These are phyloP conservation scores for Ctenosaura bakeri DNA, from an alignment of 2,797 vertebrate species.

Conservation along the genomic window DNA sequence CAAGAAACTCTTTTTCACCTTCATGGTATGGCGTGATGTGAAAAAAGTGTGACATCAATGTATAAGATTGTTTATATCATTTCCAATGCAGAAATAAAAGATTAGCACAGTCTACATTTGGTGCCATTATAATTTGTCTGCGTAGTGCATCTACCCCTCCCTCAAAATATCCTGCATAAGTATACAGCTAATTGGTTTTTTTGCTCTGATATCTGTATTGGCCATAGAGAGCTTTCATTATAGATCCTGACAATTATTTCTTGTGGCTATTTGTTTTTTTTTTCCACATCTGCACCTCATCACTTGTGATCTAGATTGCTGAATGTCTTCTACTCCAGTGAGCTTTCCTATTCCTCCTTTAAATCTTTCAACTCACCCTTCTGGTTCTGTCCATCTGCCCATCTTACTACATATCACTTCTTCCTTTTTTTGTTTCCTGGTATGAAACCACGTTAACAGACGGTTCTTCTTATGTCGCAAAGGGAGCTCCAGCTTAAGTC, in stretches of 20 bases:
- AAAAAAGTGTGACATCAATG: not conserved
- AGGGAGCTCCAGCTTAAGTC: accelerated
- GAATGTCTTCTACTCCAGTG: not conserved
- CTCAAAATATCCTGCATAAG: not conserved
- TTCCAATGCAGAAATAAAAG: not conserved
- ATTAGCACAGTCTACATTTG: not conserved
- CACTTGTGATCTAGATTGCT: not conserved
- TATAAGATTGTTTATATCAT: not conserved
- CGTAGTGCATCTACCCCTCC: not conserved
- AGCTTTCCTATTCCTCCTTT: slow-evolving; percentile 23
- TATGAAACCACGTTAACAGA: slow-evolving; percentile 29
- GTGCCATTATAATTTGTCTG: not conserved
- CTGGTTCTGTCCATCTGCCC: not conserved
- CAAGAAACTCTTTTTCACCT: no score
- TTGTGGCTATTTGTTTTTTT: slow-evolving; percentile 15
- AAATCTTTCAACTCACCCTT: not conserved
- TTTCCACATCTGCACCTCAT: slow-evolving; percentile 8
- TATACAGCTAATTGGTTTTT: not conserved
- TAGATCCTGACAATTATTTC: not conserved
- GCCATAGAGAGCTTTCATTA: not conserved
- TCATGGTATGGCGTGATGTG: not conserved
- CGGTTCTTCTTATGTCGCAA: accelerated
- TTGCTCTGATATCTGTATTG: not conserved
- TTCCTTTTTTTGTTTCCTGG: slow-evolving; percentile 5
- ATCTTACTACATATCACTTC: not conserved